A percentile compares a stretch with the other conserved stretches of the same genome.
Evolutionary conservation across 1,140 invertebrate genomes (phyloP).

Genomic region (Drosophila asahinai): DNA sequence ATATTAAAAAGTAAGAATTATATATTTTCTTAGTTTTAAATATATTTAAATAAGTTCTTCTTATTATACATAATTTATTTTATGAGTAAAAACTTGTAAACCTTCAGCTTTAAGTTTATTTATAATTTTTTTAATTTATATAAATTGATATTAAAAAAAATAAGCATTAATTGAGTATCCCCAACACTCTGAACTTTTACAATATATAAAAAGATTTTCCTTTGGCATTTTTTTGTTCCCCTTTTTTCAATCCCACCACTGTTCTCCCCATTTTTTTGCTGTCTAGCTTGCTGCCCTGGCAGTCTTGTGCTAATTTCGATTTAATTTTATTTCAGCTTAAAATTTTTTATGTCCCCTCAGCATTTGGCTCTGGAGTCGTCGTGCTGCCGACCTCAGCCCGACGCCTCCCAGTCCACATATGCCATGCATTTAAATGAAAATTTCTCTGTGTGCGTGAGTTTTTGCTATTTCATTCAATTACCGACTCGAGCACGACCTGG

Average conservation of each 20-base stretch:
- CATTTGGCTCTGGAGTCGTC: slow-evolving; percentile 26
- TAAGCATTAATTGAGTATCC: no score
- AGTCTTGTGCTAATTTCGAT: slow-evolving; percentile 70
- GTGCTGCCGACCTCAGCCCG: neutral
- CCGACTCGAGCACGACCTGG: slow-evolving; percentile 54
- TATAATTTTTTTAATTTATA: neutral
- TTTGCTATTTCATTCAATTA: slow-evolving; percentile 77
- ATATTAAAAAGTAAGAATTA: neutral
- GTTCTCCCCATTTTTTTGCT: slow-evolving; percentile 8
- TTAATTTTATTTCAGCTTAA: slow-evolving; percentile 68
- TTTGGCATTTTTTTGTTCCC: no score
- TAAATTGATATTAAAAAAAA: no score
- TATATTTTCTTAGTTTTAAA: neutral
- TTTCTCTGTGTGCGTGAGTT: slow-evolving; percentile 60
- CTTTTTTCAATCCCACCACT: neutral
- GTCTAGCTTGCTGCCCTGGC: slow-evolving; percentile 5
- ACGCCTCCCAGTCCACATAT: slow-evolving; percentile 26
- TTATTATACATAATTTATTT: neutral
- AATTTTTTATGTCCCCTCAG: slow-evolving; percentile 54
- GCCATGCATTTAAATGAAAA: slow-evolving; percentile 73
- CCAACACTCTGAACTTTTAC: no score
- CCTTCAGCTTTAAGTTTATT: no score
- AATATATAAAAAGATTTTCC: no score
- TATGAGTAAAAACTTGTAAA: no score
- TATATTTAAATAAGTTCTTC: neutral